Evolutionary conservation across 2,888 invertebrate genomes (phyloP), one percentile per base, ranked within the genome.

Genomic region (Chymomyza amoena): DNA sequence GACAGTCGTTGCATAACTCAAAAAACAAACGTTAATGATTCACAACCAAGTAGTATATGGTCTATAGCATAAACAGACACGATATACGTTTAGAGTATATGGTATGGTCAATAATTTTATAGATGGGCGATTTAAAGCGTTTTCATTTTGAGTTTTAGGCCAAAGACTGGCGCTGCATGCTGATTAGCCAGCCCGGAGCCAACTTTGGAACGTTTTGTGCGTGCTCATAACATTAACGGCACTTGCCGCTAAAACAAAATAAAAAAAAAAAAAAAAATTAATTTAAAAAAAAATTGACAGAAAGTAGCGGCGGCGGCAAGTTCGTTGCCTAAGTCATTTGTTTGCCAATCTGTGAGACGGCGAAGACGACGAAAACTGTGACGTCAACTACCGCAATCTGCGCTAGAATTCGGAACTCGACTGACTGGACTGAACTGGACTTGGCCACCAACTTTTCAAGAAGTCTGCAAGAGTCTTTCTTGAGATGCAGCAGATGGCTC

Each of bases 361-460:
- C 28, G 28, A 28, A 3, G 28, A 28, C 32, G 32, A 32, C 32
- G 32, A 32, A 0, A 32, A 9, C 32, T n/a, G 72, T 83, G 85
- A 84, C 85, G 82, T 76, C 85, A 83, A 87, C 80, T 78, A 87
- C 87, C 87, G 82, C 75, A 83, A 87, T 69, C 64, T 83, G 83
- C 52, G 73, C 83, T 85, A 87, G 87, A 83, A 83, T 83, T 82
- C 66, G 73, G 62, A 57, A 25, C 39, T 45, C 6, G 39, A 5
- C 39, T 6, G 32, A 32, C 32, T 6, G 32, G 32, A 28, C 28
- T 28, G 28, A 28, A 28, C 28, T 4, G 6, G 28, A 32, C 32
- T 32, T 0, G 32, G 7, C 5, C 32, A 32, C 32, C 32, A 32
- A 32, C 32, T 32, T 32, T 32, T 32, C 32, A 32, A 32, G 32